These are phyloP conservation scores for Lasius platythorax DNA, from an alignment of 2,888 invertebrate genomes.

Conservation along the genomic window DNA sequence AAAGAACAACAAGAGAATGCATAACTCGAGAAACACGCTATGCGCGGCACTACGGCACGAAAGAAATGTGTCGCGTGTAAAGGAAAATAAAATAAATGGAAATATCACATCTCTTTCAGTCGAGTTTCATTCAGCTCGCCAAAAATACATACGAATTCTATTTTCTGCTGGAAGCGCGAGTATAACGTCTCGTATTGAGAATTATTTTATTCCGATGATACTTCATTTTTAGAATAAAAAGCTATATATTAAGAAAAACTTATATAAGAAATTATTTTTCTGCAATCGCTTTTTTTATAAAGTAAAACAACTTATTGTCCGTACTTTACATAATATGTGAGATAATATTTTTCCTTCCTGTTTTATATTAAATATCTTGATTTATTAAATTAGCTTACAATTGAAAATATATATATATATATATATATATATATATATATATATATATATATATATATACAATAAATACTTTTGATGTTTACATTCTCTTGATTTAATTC, in stretches of 20 bases:
- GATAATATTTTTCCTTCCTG: not conserved
- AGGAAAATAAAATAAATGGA: not conserved
- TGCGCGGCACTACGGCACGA: not conserved
- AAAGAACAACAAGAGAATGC: not conserved
- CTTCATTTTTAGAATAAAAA: not conserved
- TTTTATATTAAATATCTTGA: not conserved
- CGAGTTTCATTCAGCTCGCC: not conserved
- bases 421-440: not conserved
- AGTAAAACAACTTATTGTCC: not conserved
- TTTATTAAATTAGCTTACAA: not conserved
- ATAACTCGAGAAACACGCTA: not conserved
- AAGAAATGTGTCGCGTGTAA: not conserved
- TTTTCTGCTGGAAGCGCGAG: not conserved
- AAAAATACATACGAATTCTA: constrained; percentile 11
- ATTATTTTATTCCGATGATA: not conserved
- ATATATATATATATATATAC: not conserved
- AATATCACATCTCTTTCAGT: not conserved
- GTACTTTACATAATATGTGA: not conserved
- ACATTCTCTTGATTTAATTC: not conserved
- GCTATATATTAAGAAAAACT: not conserved
- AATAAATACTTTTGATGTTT: not conserved
- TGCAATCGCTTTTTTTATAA: not conserved
- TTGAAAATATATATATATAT: not conserved
- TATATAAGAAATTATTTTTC: not conserved
- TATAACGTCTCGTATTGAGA: not conserved